Base-by-base conservation (phyloP, 2,113 vertebrate genomes). In the Numida meleagris region DNA sequence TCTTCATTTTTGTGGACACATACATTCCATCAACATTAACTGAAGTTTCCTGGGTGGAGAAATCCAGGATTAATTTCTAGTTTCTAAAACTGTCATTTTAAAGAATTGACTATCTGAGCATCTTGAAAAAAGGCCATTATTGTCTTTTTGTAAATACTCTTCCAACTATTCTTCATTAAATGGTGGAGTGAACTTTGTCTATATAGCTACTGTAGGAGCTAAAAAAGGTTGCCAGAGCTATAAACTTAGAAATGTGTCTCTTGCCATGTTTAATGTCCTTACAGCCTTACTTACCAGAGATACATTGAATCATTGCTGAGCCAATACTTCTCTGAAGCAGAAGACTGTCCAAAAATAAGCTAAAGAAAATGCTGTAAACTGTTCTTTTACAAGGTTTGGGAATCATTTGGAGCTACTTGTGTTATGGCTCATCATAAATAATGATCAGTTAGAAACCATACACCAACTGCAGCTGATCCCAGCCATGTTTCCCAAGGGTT, bases 181-280 rank as follows among this genome's bases (percentile, higher is more conserved):
- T 14, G 3, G 2, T 61, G 8, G 19, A 10, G 9, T 73, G 10
- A 71, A 33, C 0, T 0, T 61, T 66, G 17, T 62, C 42, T 59
- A 25, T 34, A 15, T 7, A 51, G 12, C 5, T 78, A 19, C 46
- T 83, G 38, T 36, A 75, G 14, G 19, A 58, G 16, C 8, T 67
- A 95, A 68, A 72, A 14, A 12, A 82, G 43, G 8, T 67, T 50
- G 8, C 10, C 20, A 45, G 4, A 4, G 6, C 14, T 70, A 34
- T 42, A 89, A 88, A 79, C 10, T 12, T 70, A 76, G 40, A 88
- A 61, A 33, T 18, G 6, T 86, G 13, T 14, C 46, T 43, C 34
- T 68, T 62, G 29, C 1, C 67, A 27, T 20, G 8, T 61, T 90
- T 70, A 65, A 48, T 6, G 67, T 17, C 25, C 55, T 62, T 61